Evolutionary conservation across 2,797 vertebrate genomes (phyloP).

Genomic region (Phylloscopus collybita): DNA sequence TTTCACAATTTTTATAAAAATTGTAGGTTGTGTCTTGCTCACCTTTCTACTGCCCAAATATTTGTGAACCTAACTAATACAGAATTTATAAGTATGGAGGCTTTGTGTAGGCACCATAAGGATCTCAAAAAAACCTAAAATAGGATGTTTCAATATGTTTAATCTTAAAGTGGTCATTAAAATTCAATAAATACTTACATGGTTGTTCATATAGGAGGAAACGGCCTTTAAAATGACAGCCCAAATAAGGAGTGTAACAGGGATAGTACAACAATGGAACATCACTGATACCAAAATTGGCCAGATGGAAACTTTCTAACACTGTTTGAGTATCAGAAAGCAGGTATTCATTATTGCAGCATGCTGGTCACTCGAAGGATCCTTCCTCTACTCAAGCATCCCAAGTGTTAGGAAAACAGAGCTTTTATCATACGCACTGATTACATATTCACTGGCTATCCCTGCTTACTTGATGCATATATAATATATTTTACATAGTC

Average conservation of each 20-base stretch:
- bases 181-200: background rate
- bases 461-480: background rate
- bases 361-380: rapidly evolving
- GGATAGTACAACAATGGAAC: background rate
- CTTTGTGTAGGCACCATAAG: background rate
- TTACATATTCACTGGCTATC: background rate
- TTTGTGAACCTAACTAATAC: background rate
- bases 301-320: background rate
- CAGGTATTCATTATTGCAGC: background rate
- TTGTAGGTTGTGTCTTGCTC: background rate
- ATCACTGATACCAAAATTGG: background rate
- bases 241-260: background rate
- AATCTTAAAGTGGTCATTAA: background rate
- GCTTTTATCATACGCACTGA: background rate
- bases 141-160: background rate
- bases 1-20: background rate
- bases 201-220: background rate
- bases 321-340: background rate
- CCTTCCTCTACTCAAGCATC: background rate
- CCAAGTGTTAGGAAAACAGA: background rate
- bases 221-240: background rate
- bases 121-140: background rate
- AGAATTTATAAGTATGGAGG: background rate
- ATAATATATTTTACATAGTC: background rate
- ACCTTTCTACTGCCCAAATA: background rate